phyloP scores from a whole-genome alignment of 2,797 vertebrate species.

The Clarias laeviceps region DNA sequence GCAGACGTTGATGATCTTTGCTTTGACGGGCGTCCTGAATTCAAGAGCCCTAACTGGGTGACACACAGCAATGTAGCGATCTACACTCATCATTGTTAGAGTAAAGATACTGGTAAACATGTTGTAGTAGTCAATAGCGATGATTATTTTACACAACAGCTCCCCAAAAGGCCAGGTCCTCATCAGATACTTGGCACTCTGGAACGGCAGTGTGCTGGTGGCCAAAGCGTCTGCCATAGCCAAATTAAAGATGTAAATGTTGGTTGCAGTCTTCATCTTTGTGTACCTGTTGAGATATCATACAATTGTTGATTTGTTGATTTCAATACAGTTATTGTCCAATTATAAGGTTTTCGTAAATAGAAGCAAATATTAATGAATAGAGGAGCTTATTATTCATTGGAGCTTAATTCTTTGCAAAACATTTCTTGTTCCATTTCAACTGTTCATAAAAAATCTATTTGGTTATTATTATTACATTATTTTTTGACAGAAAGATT shows the following conservation, averaged over 20 bases:
- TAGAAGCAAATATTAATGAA: not conserved
- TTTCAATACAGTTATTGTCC: not conserved
- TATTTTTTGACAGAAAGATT: no score
- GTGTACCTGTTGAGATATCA: conserved; percentile 82
- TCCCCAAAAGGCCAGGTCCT: conserved; percentile 93
- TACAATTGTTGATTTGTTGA: not conserved
- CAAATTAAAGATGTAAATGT: conserved; percentile 98
- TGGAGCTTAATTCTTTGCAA: not conserved
- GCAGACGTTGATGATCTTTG: conserved; percentile 94
- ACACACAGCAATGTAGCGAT: conserved; percentile 78
- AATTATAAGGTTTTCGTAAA: not conserved
- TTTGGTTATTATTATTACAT: no score
- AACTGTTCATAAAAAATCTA: not conserved
- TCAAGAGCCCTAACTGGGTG: conserved; percentile 92
- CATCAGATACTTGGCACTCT: conserved; percentile 95
- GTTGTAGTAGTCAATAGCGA: conserved; percentile 98
- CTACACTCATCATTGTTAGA: conserved; percentile 93
- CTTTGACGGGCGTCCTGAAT: conserved; percentile 91
- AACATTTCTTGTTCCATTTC: not conserved
- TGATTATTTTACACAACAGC: conserved; percentile 87
- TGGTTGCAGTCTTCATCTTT: conserved; percentile 71
- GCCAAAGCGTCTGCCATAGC: conserved; percentile 90
- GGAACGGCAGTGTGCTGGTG: conserved; percentile 96
- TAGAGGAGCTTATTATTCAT: not conserved
- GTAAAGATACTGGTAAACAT: conserved; percentile 99